A percentile compares a stretch with the other conserved stretches of the same genome.
Evolutionary conservation across 1,140 invertebrate species (phyloP).

Genomic region (Scaptomyza pallida): DNA sequence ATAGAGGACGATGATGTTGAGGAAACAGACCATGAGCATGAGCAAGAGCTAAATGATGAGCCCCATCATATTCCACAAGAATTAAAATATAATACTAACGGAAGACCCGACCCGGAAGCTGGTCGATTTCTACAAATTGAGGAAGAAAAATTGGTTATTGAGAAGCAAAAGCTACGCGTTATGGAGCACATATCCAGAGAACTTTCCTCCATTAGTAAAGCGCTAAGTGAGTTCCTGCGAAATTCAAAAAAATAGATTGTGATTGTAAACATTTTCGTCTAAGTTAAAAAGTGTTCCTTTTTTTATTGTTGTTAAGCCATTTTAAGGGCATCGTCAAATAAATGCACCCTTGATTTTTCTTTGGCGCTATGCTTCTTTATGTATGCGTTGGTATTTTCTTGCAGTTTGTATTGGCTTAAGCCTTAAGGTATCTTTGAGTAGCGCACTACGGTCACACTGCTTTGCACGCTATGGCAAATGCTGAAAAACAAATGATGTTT

Average conservation of each 20-base stretch:
- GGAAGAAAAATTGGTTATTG: conserved; percentile 51
- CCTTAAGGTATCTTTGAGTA: not conserved
- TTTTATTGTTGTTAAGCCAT: not conserved
- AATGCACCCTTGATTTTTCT: not conserved
- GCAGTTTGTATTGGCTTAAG: not conserved
- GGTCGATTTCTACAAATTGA: conserved; percentile 51
- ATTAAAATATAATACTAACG: not conserved
- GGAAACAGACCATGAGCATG: conserved; percentile 1
- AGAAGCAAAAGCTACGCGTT: conserved; percentile 55
- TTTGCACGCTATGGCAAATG: conserved; percentile 19
- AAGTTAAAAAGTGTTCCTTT: not conserved
- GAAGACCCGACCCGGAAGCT: not conserved
- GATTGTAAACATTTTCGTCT: not conserved
- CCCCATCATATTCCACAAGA: not conserved
- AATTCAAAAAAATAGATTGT: conserved; percentile 22
- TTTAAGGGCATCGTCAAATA: not conserved
- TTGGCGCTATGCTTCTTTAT: not conserved
- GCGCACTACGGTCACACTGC: conserved; percentile 12
- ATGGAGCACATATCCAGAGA: conserved; percentile 57
- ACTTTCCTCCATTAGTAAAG: conserved; percentile 46
- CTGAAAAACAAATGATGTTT: conserved; percentile 34
- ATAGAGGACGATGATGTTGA: not conserved
- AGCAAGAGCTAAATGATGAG: not conserved
- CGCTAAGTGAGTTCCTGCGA: conserved; percentile 39
- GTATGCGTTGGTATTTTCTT: conserved; percentile 13